These are phyloP conservation scores for Poecilia latipinna DNA, from an alignment of 2,113 vertebrate genomes.

Conservation along the genomic window DNA sequence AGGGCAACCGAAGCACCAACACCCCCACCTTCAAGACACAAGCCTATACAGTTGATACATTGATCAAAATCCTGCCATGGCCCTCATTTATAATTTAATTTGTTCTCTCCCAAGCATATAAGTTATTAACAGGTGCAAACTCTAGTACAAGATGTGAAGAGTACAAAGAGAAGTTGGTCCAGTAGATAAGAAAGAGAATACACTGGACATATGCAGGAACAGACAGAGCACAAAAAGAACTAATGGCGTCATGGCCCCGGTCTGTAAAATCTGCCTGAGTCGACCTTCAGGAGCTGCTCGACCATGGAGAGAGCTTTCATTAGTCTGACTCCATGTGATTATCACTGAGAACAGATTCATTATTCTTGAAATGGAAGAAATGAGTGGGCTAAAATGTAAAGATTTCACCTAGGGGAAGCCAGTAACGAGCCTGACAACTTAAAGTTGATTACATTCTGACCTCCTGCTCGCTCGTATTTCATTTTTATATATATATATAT, in stretches of 20 bases:
- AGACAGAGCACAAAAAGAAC: background rate
- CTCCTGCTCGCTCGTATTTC: background rate
- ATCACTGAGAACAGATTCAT: conserved; percentile 5
- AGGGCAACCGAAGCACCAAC: background rate
- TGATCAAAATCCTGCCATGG: conserved; percentile 3
- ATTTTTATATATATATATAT: background rate
- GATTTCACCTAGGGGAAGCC: conserved; percentile 8
- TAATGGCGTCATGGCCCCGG: conserved; percentile 20
- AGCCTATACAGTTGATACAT: conserved; percentile 4
- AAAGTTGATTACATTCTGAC: conserved; percentile 16
- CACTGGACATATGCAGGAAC: conserved; percentile 33
- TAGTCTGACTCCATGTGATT: conserved; percentile 23
- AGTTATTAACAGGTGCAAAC: conserved; percentile 19
- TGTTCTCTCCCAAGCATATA: background rate
- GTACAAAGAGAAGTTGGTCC: background rate
- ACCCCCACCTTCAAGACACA: conserved; percentile 8
- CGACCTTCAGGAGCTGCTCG: conserved; percentile 51
- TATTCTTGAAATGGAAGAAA: conserved; percentile 10
- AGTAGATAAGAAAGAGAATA: conserved; percentile 6
- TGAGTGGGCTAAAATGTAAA: conserved; percentile 9
- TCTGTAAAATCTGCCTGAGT: conserved; percentile 48
- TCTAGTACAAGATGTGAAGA: background rate
- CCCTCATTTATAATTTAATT: conserved; percentile 19
- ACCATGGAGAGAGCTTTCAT: conserved; percentile 21
- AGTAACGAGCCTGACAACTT: conserved; percentile 2